Conservation (phyloP, 2,888 invertebrate genomes). For the Acholoe squamosa region DNA sequence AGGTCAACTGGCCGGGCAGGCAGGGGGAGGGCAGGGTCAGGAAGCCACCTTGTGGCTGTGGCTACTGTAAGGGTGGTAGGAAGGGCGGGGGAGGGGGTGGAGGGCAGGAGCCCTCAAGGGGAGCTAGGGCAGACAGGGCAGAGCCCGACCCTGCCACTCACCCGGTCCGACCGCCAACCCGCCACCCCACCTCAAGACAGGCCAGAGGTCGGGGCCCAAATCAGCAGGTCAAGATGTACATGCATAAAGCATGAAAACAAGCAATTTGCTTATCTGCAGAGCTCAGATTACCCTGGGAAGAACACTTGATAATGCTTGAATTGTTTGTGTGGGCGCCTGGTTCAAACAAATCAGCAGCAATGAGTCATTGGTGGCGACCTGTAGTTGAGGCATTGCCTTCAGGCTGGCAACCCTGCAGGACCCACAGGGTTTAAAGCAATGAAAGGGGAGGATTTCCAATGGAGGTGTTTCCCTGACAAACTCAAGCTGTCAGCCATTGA, state of each 20-base stretch:
- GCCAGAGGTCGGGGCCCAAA: slow-evolving; percentile 25
- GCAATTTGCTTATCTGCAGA: slow-evolving; percentile 53
- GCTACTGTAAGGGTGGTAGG: background rate
- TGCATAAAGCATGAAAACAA: slow-evolving; percentile 62
- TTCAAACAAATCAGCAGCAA: slow-evolving; percentile 43
- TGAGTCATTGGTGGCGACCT: background rate
- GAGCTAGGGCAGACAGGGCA: background rate
- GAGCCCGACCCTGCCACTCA: slow-evolving; percentile 39
- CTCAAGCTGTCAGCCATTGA: no score
- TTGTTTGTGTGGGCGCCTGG: slow-evolving; percentile 40
- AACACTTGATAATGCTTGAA: slow-evolving; percentile 58
- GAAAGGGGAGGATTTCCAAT: no score
- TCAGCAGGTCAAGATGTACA: slow-evolving; percentile 54
- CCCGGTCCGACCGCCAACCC: background rate
- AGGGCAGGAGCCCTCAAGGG: background rate
- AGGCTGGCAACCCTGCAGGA: background rate
- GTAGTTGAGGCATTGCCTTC: slow-evolving; percentile 1
- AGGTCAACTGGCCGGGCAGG: slow-evolving; percentile 40
- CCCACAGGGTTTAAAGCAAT: background rate
- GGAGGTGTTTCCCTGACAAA: no score
- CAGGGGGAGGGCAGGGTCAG: slow-evolving; percentile 23
- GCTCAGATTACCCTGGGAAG: slow-evolving; percentile 48
- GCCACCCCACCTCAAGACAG: background rate
- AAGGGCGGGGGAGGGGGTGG: background rate
- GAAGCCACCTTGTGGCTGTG: slow-evolving; percentile 32